Evolutionary conservation across 1,140 invertebrate genomes (phyloP).

Genomic region (Drosophila funebris): DNA sequence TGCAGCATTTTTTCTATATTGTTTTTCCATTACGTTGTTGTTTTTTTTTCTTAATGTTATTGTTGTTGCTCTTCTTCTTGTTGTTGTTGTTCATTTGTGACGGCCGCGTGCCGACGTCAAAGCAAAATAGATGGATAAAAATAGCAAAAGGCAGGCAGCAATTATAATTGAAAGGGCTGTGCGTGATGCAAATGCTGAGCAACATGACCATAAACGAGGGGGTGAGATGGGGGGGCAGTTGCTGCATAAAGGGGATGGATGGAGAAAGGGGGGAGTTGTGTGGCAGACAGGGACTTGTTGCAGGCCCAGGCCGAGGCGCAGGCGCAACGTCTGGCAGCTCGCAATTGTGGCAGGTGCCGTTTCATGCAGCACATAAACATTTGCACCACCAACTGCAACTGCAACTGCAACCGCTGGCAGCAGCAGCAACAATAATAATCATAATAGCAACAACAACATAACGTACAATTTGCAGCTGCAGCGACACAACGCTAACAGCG

Average conservation of each 20-base stretch:
- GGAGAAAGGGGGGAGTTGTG: background rate
- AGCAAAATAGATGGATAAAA: conserved; percentile 64
- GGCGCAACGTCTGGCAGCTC: conserved; percentile 44
- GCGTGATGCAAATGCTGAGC: conserved; percentile 73
- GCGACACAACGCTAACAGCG: conserved; percentile 34
- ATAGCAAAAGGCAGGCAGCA: conserved; percentile 71
- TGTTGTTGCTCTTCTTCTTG: conserved; percentile 26
- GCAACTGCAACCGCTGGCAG: conserved; percentile 41
- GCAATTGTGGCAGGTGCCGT: conserved; percentile 48
- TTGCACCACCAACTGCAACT: conserved; percentile 3
- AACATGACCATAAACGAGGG: conserved; percentile 8
- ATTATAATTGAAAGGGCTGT: conserved; percentile 81
- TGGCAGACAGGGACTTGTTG: background rate
- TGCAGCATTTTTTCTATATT: conserved; percentile 39
- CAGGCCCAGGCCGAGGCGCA: conserved; percentile 61
- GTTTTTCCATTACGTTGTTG: conserved; percentile 2
- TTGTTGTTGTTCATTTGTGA: conserved; percentile 38
- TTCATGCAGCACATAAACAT: conserved; percentile 7
- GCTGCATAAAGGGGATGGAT: background rate
- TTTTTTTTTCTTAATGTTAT: conserved; percentile 17
- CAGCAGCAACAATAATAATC: conserved; percentile 26
- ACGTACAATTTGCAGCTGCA: conserved; percentile 63
- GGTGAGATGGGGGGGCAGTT: background rate
- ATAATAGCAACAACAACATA: conserved; percentile 24
- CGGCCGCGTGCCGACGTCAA: conserved; percentile 49